Evolutionary conservation across 2,797 vertebrate species (phyloP).

Genomic region (Helicolenus hilgendorfi): DNA sequence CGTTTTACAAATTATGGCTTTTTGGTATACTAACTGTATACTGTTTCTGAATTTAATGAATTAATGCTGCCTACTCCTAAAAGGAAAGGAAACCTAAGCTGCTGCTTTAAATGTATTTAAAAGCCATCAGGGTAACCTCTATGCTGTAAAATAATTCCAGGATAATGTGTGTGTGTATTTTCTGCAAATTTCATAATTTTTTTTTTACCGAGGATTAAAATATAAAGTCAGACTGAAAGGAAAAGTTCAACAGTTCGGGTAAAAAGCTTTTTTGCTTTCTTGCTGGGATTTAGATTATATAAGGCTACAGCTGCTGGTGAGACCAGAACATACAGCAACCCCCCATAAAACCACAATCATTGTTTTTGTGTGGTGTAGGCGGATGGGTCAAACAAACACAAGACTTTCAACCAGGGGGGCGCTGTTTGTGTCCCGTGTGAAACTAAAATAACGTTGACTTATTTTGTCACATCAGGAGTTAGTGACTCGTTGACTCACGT

Average conservation of each 20-base stretch:
- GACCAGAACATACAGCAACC: too few species aligned
- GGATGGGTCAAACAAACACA: too few species aligned
- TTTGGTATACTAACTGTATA: neutral
- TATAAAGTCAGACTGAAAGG: neutral
- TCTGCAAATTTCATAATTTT: neutral
- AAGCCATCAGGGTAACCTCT: neutral
- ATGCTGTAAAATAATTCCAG: neutral
- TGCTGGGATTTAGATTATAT: too few species aligned
- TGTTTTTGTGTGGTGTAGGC: too few species aligned
- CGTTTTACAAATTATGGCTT: rapidly evolving
- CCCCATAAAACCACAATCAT: too few species aligned
- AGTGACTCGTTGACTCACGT: too few species aligned
- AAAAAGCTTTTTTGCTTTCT: neutral
- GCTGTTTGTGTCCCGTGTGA: too few species aligned
- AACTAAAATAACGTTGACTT: too few species aligned
- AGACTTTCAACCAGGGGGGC: too few species aligned
- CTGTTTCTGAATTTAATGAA: neutral
- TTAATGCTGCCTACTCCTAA: slow-evolving; percentile 1
- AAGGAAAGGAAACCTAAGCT: neutral
- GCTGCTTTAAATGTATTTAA: neutral
- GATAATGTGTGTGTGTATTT: neutral
- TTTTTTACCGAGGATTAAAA: neutral
- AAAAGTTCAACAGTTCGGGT: neutral
- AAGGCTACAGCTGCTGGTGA: too few species aligned
- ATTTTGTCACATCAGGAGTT: too few species aligned